phyloP scores from a whole-genome alignment of 2,888 invertebrate genomes.

The Cephalotes varians region DNA sequence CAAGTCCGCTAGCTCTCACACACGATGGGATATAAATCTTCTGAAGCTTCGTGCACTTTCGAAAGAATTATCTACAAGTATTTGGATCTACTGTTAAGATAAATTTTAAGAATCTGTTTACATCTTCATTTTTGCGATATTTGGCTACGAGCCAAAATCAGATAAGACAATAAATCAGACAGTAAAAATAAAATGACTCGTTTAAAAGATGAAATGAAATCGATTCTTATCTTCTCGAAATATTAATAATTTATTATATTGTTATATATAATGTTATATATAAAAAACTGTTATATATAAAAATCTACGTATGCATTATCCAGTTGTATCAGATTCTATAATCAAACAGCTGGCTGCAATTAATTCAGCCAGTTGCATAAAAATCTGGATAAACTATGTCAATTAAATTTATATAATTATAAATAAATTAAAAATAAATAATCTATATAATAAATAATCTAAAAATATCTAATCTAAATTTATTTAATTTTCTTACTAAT shows the following conservation, averaged over 20 bases:
- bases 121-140: not conserved
- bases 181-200: not conserved
- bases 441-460: no score
- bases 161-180: not conserved
- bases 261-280: no score
- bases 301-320: not conserved
- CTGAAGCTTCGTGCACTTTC: not conserved
- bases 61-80: not conserved
- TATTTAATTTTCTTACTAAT: not conserved
- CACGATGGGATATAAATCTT: conserved; percentile 3
- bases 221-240: not conserved
- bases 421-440: no score
- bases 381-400: not conserved
- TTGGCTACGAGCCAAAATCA: not conserved
- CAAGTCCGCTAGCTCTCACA: not conserved
- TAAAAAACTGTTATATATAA: no score
- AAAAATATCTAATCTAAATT: no score
- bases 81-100: not conserved
- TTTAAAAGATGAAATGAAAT: not conserved
- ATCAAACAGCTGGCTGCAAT: not conserved
- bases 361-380: not conserved
- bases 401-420: not conserved
- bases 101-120: not conserved
- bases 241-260: not conserved
- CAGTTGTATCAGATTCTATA: not conserved